Conservation (phyloP, 2,888 invertebrate genomes). For the Oligia latruncula region DNA sequence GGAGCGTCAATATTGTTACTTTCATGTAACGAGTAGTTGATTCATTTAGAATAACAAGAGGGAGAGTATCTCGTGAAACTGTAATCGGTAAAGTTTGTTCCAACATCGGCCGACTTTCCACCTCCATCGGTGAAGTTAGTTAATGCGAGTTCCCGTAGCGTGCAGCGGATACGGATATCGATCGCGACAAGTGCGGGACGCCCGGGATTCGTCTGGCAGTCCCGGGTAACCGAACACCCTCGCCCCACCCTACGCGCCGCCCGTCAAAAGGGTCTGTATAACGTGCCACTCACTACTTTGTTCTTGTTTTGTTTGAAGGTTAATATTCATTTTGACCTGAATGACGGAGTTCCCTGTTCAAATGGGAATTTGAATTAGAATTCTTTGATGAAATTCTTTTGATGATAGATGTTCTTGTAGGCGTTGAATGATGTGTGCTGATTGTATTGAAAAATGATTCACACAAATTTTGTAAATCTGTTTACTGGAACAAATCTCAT, state of each 20-base stretch:
- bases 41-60: slow-evolving; percentile 82
- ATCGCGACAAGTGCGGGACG: slow-evolving; percentile 87
- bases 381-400: slow-evolving; percentile 52
- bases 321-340: slow-evolving; percentile 85
- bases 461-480: slow-evolving; percentile 6
- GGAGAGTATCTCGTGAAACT: slow-evolving; percentile 79
- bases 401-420: slow-evolving; percentile 37
- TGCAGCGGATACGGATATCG: slow-evolving; percentile 88
- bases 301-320: slow-evolving; percentile 90
- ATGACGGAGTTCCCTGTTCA: slow-evolving; percentile 69
- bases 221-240: slow-evolving; percentile 80
- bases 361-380: slow-evolving; percentile 56
- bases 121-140: slow-evolving; percentile 84
- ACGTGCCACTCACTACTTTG: slow-evolving; percentile 86
- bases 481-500: slow-evolving; percentile 15
- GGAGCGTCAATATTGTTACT: slow-evolving; percentile 60
- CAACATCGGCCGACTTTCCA: slow-evolving; percentile 88
- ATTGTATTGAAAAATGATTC: slow-evolving; percentile 34
- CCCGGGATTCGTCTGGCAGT: slow-evolving; percentile 88
- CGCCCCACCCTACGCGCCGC: slow-evolving; percentile 67
- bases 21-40: slow-evolving; percentile 75
- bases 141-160: slow-evolving; percentile 87
- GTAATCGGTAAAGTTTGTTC: slow-evolving; percentile 88
- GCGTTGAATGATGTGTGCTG: slow-evolving; percentile 47
- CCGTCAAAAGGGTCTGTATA: slow-evolving; percentile 82